Evolutionary conservation across 2,113 vertebrate genomes (phyloP), one percentile per base, ranked within the genome.

Genomic region (Percopsis transmontana): DNA sequence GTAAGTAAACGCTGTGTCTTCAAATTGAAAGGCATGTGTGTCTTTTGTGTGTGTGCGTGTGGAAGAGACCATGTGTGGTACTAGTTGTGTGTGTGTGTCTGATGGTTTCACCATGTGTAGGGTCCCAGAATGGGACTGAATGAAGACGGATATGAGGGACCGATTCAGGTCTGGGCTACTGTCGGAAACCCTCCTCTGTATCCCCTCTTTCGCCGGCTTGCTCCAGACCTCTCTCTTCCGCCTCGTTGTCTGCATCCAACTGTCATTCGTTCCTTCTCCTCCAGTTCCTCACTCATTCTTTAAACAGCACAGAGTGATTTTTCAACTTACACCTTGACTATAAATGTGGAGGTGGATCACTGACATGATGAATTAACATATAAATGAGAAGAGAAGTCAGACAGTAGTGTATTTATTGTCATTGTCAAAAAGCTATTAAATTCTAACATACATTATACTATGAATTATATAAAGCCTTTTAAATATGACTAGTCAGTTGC

Each of bases 151-250:
- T 83, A 77, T 87, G 85, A 87, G 66, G 80, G 69, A 85, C 84
- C 65, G 79, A 88, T 85, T 90, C 85, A 90, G 84, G 76, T 83
- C 74, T 72, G 70, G 74, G 85, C 88, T 90, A 90, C 88, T 82
- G 88, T 90, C 71, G 74, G 84, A 90, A 87, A 85, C 76, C 57
- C 80, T 82, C 66, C 67, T 66, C 58, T 72, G 63, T 80, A 72
- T 79, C 41, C 54, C 66, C 65, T 74, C 73, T 72, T 73, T 58
- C 60, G 45, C 66, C 41, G 51, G 53, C 21, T 63, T 53, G 44
- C 70, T 58, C 38, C 13, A 10, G 42, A 70, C 57, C 51, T 81
- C 62, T 44, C 52, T 11, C 39, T 9, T 33, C 52, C 23, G 16
- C 12, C 12, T 47, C 27, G 27, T 47, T n/a, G n/a, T 47, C 44